phyloP scores from a whole-genome alignment of 2,113 vertebrate species.

The Lipotes vexillifer region DNA sequence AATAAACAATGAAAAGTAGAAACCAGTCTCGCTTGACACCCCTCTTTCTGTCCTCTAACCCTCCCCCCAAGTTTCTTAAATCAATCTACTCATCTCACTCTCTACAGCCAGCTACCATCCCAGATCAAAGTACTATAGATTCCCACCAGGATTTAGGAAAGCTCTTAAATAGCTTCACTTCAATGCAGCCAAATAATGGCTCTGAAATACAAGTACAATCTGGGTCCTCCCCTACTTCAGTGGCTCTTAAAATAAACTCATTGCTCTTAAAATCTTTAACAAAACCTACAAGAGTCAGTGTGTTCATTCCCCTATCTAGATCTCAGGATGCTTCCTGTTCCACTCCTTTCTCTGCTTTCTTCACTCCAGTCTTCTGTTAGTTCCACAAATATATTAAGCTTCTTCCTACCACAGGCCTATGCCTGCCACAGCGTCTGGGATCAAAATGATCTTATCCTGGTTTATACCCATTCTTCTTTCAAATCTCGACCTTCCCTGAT shows the following conservation, averaged over 20 bases:
- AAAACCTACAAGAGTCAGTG: not conserved
- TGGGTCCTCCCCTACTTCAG: not conserved
- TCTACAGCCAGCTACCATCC: not conserved
- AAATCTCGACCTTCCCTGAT: not conserved
- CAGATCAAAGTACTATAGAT: not conserved
- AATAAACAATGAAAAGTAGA: not conserved
- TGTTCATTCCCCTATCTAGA: not conserved
- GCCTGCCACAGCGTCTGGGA: not conserved
- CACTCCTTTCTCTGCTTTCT: not conserved
- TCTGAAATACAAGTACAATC: slow-evolving; percentile 35
- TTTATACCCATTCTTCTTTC: not conserved
- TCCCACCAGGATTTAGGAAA: not conserved
- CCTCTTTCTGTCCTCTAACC: not conserved
- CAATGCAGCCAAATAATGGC: not conserved
- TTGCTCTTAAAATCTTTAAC: not conserved
- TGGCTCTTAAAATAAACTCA: slow-evolving; percentile 4
- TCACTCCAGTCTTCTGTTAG: not conserved
- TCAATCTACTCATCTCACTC: not conserved
- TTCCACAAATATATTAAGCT: not conserved
- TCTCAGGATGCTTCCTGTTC: not conserved
- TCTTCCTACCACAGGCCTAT: not conserved
- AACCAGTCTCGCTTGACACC: not conserved
- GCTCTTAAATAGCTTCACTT: not conserved
- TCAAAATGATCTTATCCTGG: not conserved
- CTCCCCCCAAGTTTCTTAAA: not conserved